Conservation (phyloP, 2,797 vertebrate genomes). For the Hozukius guyotensis region DNA sequence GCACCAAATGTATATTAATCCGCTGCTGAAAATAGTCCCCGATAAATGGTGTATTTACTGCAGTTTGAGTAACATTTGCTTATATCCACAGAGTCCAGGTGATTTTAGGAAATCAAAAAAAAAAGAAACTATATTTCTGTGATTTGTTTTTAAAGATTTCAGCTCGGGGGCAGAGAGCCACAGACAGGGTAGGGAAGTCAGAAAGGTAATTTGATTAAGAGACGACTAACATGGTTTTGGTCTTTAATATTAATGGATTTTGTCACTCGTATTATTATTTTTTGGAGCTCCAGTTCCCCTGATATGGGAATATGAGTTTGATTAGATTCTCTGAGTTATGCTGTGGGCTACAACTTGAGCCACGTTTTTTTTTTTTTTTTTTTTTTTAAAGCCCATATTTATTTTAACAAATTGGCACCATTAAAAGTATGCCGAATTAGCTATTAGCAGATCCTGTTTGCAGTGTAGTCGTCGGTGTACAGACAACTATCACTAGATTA, state of each 20-base stretch:
- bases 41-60: background rate
- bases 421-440: too few relatives aligned
- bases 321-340: background rate
- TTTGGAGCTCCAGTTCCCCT: background rate
- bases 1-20: background rate
- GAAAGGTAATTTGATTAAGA: background rate
- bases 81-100: background rate
- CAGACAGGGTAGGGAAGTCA: background rate
- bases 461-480: too few relatives aligned
- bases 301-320: background rate
- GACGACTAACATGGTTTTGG: background rate
- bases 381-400: background rate
- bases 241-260: background rate
- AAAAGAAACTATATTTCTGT: background rate
- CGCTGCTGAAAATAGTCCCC: background rate
- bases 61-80: background rate
- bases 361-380: background rate
- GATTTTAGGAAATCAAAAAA: background rate
- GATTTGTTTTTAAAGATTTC: background rate
- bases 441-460: too few relatives aligned
- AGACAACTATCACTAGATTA: too few relatives aligned
- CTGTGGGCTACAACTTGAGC: background rate
- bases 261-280: background rate
- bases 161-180: too few relatives aligned
- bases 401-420: background rate